Conservation (phyloP, 2,113 vertebrate species). For the Pontoporia blainvillei region DNA sequence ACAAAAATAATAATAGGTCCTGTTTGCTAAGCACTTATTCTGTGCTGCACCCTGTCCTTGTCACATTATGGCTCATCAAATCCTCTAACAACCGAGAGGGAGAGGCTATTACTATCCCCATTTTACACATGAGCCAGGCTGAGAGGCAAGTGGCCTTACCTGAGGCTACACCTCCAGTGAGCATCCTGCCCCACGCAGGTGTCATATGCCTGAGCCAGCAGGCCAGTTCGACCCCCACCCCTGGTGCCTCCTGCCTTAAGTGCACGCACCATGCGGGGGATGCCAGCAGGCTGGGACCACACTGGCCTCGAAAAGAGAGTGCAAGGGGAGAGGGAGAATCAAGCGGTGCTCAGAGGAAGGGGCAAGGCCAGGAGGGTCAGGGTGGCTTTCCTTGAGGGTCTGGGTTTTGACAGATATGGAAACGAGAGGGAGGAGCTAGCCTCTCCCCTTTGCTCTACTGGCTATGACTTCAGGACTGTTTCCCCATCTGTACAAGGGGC, state of each 20-base stretch:
- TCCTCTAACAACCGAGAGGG: neutral
- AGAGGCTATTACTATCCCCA: neutral
- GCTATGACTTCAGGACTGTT: neutral
- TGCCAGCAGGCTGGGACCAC: neutral
- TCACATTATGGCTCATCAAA: neutral
- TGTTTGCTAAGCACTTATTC: slow-evolving; percentile 45
- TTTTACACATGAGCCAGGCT: neutral
- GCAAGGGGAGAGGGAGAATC: neutral
- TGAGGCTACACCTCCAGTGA: neutral
- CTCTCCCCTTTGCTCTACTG: neutral
- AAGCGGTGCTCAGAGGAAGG: neutral
- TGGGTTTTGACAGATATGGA: neutral
- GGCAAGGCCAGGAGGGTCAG: neutral
- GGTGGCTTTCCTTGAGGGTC: neutral
- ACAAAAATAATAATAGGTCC: slow-evolving; percentile 63
- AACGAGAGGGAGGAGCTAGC: neutral
- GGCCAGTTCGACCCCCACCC: neutral
- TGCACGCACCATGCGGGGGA: neutral
- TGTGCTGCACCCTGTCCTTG: slow-evolving; percentile 26
- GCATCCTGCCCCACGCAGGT: neutral
- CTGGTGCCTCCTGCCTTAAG: too few species aligned
- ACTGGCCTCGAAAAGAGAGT: neutral
- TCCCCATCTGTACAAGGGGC: neutral
- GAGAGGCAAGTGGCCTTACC: neutral
- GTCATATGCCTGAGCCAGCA: neutral